phyloP scores from a whole-genome alignment of 2,888 invertebrate species.

The Meteorus cinctellus region DNA sequence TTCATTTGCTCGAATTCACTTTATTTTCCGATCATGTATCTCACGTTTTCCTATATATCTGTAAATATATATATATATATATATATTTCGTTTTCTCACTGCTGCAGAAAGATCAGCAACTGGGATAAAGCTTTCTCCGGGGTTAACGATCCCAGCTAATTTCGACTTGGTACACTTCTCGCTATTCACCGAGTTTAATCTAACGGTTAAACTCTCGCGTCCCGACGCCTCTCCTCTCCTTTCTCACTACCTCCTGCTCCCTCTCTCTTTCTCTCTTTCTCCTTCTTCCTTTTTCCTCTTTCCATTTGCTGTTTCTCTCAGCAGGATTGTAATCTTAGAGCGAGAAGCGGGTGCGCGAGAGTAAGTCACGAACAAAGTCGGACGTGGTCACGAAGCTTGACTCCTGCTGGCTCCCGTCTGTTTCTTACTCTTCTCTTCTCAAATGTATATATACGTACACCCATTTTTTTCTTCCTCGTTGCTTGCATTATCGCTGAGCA shows the following conservation, averaged over 20 bases:
- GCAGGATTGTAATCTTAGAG: conserved; percentile 50
- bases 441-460: conserved; percentile 39
- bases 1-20: conserved; percentile 32
- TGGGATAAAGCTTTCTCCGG: conserved; percentile 21
- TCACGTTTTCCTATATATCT: conserved; percentile 12
- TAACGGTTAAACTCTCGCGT: conserved; percentile 64
- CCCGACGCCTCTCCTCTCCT: conserved; percentile 53
- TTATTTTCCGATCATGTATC: conserved; percentile 10
- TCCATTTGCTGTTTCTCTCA: conserved; percentile 21
- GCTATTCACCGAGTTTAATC: conserved; percentile 60
- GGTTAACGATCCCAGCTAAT: conserved; percentile 38
- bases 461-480: conserved; percentile 20
- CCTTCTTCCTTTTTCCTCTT: conserved; percentile 20
- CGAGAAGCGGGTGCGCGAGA: conserved; percentile 36
- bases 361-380: conserved; percentile 54
- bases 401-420: conserved; percentile 33
- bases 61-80: conserved; percentile 18
- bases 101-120: conserved; percentile 22
- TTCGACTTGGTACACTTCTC: conserved; percentile 45
- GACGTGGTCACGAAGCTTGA: conserved; percentile 50
- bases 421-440: conserved; percentile 36
- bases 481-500: conserved; percentile 19
- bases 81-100: conserved; percentile 18
- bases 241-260: conserved; percentile 6
- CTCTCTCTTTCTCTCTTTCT: conserved; percentile 16